These are phyloP conservation scores for Diaperis boleti DNA, from an alignment of 2,888 invertebrate genomes.

Conservation along the genomic window DNA sequence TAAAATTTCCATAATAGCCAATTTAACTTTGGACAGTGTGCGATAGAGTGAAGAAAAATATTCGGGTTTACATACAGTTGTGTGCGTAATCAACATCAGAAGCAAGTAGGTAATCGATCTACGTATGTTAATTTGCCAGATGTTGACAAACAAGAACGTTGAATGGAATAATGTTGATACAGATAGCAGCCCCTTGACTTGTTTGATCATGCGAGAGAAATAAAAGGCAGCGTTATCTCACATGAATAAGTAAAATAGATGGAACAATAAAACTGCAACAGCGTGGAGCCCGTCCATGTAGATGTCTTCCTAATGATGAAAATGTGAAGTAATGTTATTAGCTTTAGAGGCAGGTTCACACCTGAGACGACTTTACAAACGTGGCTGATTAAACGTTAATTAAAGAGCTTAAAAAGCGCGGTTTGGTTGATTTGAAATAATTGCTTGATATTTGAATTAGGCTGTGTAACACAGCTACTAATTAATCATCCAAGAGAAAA, in stretches of 20 bases:
- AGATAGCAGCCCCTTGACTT: not conserved
- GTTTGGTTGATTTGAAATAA: not conserved
- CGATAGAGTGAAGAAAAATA: not conserved
- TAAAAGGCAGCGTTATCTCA: not conserved
- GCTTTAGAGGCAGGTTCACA: conserved; percentile 33
- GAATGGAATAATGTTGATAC: not conserved
- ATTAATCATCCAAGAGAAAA: conserved; percentile 37
- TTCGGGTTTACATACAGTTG: conserved; percentile 1
- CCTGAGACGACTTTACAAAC: conserved; percentile 30
- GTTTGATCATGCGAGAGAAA: not conserved
- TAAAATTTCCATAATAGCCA: too few relatives aligned
- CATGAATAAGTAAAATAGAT: conserved; percentile 24
- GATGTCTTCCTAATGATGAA: conserved; percentile 29
- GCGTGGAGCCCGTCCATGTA: not conserved
- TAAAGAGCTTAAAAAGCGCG: not conserved
- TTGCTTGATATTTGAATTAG: not conserved
- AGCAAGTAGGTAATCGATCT: conserved; percentile 8
- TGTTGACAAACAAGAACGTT: conserved; percentile 2
- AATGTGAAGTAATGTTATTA: conserved; percentile 34
- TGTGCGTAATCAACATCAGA: conserved; percentile 3
- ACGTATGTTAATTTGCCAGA: conserved; percentile 1
- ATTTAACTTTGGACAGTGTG: too few relatives aligned
- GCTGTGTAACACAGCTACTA: conserved; percentile 4
- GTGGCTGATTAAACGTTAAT: not conserved
- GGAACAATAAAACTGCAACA: conserved; percentile 10